phyloP scores from a whole-genome alignment of 2,797 vertebrate genomes.

The Falco novaeseelandiae region DNA sequence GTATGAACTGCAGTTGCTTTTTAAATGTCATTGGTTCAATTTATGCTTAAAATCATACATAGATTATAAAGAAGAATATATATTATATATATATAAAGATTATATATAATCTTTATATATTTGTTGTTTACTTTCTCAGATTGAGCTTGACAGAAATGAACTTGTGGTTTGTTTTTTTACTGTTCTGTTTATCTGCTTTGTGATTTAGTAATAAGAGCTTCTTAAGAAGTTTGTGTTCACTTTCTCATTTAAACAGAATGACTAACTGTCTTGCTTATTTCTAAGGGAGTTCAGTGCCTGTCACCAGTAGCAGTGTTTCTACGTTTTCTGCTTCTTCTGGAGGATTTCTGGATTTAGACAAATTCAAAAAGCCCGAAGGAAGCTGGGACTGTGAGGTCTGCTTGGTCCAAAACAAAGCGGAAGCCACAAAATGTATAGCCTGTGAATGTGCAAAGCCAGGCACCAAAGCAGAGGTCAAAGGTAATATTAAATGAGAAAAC shows the following conservation, averaged over 20 bases:
- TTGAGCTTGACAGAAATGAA: neutral
- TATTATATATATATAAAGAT: no score
- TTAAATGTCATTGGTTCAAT: neutral
- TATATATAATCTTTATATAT: neutral
- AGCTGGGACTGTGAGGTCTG: slow-evolving; percentile 91
- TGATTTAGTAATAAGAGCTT: neutral
- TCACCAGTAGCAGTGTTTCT: slow-evolving; percentile 69
- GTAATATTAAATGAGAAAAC: slow-evolving; percentile 70
- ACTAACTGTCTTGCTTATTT: slow-evolving; percentile 1
- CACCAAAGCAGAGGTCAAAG: slow-evolving; percentile 85
- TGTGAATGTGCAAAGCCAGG: slow-evolving; percentile 87
- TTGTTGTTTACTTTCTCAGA: neutral
- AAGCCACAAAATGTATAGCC: slow-evolving; percentile 83
- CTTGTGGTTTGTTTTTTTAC: neutral
- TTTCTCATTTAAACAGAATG: neutral
- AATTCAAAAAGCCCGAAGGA: slow-evolving; percentile 92
- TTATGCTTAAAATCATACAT: neutral
- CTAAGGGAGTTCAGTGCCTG: slow-evolving; percentile 68
- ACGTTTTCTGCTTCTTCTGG: slow-evolving; percentile 74
- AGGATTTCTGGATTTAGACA: slow-evolving; percentile 83
- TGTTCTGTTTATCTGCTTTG: neutral
- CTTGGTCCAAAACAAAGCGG: slow-evolving; percentile 85
- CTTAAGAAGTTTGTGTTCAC: neutral
- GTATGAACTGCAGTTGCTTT: neutral
- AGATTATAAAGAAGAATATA: neutral